Evolutionary conservation across 1,140 invertebrate genomes (phyloP), one percentile per base, ranked within the genome.

Genomic region (Ptiloglossa arizonensis): DNA sequence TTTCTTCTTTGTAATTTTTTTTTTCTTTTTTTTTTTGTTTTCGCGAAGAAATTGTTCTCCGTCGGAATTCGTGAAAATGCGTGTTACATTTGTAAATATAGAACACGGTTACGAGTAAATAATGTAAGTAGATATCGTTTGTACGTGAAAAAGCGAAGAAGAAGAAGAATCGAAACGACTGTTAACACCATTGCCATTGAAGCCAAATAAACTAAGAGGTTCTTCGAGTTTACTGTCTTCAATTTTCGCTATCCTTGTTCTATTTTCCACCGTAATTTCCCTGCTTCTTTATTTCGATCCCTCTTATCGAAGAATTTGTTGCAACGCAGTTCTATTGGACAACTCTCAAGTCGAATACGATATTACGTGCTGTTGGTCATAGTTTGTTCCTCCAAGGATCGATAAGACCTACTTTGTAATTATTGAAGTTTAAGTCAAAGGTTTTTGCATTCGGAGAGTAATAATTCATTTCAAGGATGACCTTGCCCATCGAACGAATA

Each of bases 161-260:
- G 24, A 57, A 11, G 9, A 35, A 35, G 35, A 6, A 41, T 41
- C 27, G 52, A 22, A 69, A 44, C 46, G 68, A 54, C 27, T 68
- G 22, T 41, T 56, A 29, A 56, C 19, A 57, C 48, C 44, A 60
- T 75, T 72, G 50, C 62, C 50, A 73, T 59, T 50, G 32, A 81
- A 77, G 83, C 80, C 80, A 86, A 86, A 86, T 86, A 86, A 86
- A 86, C 13, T 41, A 41, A 72, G 82, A 85, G 75, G 8, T 60
- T 71, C 67, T 52, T 62, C 22, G 54, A 70, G 35, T 29, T 82
- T 38, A 13, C 2, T 27, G 11, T 32, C 15, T 24, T 22, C 17
- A 46, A n/a, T n/a, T 27, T 54, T 24, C 5, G n/a, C n/a, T n/a
- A n/a, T 17, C 17, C 6, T 1, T 4, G 9, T 41, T 0, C n/a